These are phyloP conservation scores for Lymantria dispar DNA, from an alignment of 2,888 invertebrate species.

Conservation along the genomic window DNA sequence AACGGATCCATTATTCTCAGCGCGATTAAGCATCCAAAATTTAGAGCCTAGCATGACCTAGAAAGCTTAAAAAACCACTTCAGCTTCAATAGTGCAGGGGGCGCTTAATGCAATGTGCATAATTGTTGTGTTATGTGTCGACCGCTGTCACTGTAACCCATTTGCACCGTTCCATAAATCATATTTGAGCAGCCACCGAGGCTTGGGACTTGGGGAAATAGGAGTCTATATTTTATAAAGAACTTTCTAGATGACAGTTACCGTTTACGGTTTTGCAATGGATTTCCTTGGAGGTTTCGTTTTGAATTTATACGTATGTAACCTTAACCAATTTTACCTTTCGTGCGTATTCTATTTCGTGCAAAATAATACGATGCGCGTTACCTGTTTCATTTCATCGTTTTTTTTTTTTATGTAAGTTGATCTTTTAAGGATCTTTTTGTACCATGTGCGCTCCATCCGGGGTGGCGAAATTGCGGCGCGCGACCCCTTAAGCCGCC, in stretches of 20 bases:
- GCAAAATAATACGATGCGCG: background rate
- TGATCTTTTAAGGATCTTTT: too few species aligned
- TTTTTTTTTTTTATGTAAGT: too few species aligned
- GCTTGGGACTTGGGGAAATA: slow-evolving; percentile 33
- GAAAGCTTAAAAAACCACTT: slow-evolving; percentile 25
- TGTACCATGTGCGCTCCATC: too few species aligned
- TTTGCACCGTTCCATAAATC: slow-evolving; percentile 76
- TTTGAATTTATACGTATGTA: background rate
- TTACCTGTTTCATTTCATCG: too few species aligned
- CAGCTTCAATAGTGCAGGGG: slow-evolving; percentile 12
- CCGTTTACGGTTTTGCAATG: background rate
- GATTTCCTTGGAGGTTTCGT: background rate
- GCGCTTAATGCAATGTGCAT: slow-evolving; percentile 54
- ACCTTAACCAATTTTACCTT: background rate
- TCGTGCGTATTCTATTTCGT: background rate
- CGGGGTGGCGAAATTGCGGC: too few species aligned
- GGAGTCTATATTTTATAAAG: background rate
- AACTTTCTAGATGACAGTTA: background rate
- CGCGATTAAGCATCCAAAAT: background rate
- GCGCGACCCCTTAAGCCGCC: too few species aligned
- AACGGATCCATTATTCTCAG: too few species aligned
- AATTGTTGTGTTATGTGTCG: slow-evolving; percentile 50
- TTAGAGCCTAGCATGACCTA: slow-evolving; percentile 13
- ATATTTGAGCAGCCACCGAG: slow-evolving; percentile 39
- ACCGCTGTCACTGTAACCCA: slow-evolving; percentile 71